Base-by-base conservation (phyloP, 2,888 invertebrate species). In the Junonia oenone region DNA sequence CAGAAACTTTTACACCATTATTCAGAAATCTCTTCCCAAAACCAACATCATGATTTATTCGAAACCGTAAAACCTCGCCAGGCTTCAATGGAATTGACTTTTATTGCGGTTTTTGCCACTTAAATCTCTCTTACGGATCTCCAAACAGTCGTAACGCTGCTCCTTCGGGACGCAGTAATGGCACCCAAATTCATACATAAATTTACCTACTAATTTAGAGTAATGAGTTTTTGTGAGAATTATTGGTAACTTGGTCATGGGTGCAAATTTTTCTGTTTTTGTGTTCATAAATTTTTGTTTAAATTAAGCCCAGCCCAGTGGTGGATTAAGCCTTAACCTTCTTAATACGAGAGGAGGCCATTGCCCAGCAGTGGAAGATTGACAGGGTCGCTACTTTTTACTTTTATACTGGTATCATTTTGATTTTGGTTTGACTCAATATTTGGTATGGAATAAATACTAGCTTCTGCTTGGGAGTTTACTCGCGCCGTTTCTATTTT, bases 81-180 rank as follows among this genome's bases (percentile, higher is more conserved):
- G 53, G 1, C 47, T 31, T 31, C 22, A 11, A 33, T 43, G 31
- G 46, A 33, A 40, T 54, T 47, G 53, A 26, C 53, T 40, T 54
- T 54, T 54, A 54, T 54, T 40, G 40, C 53, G 53, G 47, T 48
- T 54, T 48, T 38, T 38, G 47, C 53, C 40, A 40, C 47, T 31
- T 48, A 37, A 48, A 54, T 54, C 47, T 40, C 37, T 46, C 48
- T 54, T 54, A 48, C 40, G 53, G 31, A 47, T 46, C 40, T 29
- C 53, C 40, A 40, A 54, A 47, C 46, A 54, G 53, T 46, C 47
- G 27, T 54, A 47, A 54, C 17, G 46, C 27, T 45, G 38, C 31
- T 40, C 47, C 47, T 26, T 33, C 14, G 47, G 38, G 47, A 48
- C 11, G 38, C 47, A 54, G 5, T 11, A 40, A 40, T 11, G 11